Evolutionary conservation across 23 tunicate genomes (phyloP).

Genomic region (Phallusia fumigata): DNA sequence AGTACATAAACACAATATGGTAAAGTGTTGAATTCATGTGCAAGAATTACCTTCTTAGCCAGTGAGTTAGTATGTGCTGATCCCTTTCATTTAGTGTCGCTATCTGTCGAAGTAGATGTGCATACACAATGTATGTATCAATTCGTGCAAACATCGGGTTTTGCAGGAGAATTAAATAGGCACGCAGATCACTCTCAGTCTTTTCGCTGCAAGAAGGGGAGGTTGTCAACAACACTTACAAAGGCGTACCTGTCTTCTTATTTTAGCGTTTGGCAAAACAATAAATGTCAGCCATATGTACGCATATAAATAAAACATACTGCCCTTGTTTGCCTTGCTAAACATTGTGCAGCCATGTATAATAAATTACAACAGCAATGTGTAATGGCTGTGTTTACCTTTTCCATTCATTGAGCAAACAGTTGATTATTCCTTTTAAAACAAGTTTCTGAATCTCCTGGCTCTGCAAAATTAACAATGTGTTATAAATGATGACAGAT

Average conservation of each 20-base stretch:
- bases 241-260: neutral
- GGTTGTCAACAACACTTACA: neutral
- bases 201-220: slow-evolving; percentile 23
- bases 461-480: slow-evolving; percentile 37
- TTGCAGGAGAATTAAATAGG: slow-evolving; percentile 76
- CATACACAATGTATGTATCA: slow-evolving; percentile 63
- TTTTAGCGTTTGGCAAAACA: neutral
- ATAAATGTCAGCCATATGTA: too few relatives aligned
- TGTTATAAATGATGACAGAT: neutral
- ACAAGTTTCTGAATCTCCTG: slow-evolving; percentile 59
- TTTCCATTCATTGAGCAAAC: slow-evolving; percentile 72
- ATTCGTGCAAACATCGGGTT: slow-evolving; percentile 56
- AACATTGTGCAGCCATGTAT: neutral
- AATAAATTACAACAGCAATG: neutral
- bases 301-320: neutral
- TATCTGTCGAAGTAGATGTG: slow-evolving; percentile 71
- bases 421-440: slow-evolving; percentile 70
- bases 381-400: slow-evolving; percentile 25
- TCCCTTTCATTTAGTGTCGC: slow-evolving; percentile 56
- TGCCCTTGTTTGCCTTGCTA: neutral
- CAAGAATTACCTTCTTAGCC: slow-evolving; percentile 48
- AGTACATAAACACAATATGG: too few relatives aligned
- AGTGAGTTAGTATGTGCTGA: slow-evolving; percentile 44
- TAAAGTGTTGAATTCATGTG: too few relatives aligned
- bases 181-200: slow-evolving; percentile 49